Base-by-base conservation (phyloP, 2,888 invertebrate genomes). In the Incurvaria masculella region DNA sequence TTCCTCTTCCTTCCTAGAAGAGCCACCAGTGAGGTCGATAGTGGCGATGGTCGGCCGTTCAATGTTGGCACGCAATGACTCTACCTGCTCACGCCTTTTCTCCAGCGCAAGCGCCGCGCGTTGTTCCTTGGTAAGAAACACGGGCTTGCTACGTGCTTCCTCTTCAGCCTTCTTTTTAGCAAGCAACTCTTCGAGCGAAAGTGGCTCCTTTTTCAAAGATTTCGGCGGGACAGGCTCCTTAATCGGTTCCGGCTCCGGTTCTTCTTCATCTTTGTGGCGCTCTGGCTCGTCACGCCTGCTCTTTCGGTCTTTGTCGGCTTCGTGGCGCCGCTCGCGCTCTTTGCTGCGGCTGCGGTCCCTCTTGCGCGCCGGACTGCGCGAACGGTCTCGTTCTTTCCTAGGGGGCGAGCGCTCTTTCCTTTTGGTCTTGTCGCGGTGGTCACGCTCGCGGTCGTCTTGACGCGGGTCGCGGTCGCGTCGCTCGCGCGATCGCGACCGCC, bases 81-180 rank as follows among this genome's bases (percentile, higher is more conserved):
- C 92, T 0, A 95, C 90, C 72, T 96, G 91, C 63, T 94, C 91
- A 61, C 94, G 91, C 1, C 99, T 82, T 45, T 91, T 83, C 62
- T 91, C 88, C 16, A 99, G 61, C 0, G 99, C 99, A 60, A 95
- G 85, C 1, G 87, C 89, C 1, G 89, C 93, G 59, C 99, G 82
- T 66, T 99, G 94, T 66, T 97, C 97, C 79, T 97, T 98, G 0
- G 95, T 93, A 33, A 99, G 75, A 66, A 99, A 99, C 23, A 96
- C 94, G 0, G 99, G 99, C 80, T 97, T 98, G 58, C 95, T 93
- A 46, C 92, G 83, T 1, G 93, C 95, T 61, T 91, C 92, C 66
- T 97, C 96, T 64, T 97, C 97, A 1, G 94, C 94, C 63, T 98
- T 97, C 65, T 97, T 97, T 69, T 96, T 97, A 0, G 94, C 90